Percentiles rank a stretch among this genome's conserved stretches.
phyloP scores from a whole-genome alignment of 2,797 vertebrate species.

The Sebastes aleutianus region DNA sequence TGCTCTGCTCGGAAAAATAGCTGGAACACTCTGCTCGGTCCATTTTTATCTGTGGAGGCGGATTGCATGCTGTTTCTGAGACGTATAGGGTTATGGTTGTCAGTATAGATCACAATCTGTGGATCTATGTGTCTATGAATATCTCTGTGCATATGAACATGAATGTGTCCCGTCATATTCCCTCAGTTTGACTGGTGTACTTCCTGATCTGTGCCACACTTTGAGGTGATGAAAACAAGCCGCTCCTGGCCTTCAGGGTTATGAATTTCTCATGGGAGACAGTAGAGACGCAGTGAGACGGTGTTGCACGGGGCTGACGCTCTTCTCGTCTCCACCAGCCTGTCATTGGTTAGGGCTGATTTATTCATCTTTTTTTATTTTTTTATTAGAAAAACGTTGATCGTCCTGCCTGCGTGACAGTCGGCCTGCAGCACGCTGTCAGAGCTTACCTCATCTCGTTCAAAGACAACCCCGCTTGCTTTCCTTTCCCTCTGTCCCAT shows the following conservation, averaged over 20 bases:
- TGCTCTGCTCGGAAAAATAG: constrained; percentile 26
- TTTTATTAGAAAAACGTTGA: constrained; percentile 49
- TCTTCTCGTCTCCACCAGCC: constrained; percentile 24
- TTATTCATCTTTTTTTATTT: constrained; percentile 50
- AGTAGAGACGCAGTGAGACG: constrained; percentile 11
- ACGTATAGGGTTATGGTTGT: constrained; percentile 31
- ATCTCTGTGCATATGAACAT: constrained; percentile 13
- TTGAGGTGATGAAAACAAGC: constrained; percentile 41
- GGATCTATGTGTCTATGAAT: constrained; percentile 40
- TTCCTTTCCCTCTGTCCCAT: constrained; percentile 11
- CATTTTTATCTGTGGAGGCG: constrained; percentile 40
- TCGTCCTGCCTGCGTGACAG: constrained; percentile 23
- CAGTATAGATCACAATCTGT: constrained; percentile 53
- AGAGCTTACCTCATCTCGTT: constrained; percentile 27
- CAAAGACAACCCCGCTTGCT: constrained; percentile 20
- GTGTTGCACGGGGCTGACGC: not conserved
- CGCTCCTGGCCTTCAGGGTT: constrained; percentile 50
- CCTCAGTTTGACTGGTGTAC: constrained; percentile 43
- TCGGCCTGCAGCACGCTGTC: constrained; percentile 37
- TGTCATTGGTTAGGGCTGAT: constrained; percentile 47
- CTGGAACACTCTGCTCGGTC: not conserved
- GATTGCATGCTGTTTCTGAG: constrained; percentile 7
- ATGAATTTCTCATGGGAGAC: constrained; percentile 51
- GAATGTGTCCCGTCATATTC: constrained; percentile 10
- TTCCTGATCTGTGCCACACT: constrained; percentile 25